phyloP scores from a whole-genome alignment of 2,888 invertebrate genomes.

The Lamproptera curius region DNA sequence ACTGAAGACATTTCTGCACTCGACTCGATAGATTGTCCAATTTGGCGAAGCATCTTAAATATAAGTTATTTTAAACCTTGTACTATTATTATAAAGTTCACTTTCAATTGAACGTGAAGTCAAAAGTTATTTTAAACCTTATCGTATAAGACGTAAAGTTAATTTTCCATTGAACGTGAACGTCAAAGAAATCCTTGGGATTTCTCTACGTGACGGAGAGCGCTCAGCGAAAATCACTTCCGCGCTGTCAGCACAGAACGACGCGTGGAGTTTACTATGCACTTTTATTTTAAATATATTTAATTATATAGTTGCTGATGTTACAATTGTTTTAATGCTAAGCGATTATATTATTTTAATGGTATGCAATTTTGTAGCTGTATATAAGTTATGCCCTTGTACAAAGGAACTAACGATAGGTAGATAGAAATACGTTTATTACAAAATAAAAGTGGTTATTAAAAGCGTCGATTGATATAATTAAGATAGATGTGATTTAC shows the following conservation, averaged over 20 bases:
- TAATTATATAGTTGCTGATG: too few species aligned
- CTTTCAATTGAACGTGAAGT: not conserved
- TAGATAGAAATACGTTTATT: too few species aligned
- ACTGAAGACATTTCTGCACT: too few species aligned
- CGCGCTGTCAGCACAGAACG: constrained; percentile 33
- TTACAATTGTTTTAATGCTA: too few species aligned
- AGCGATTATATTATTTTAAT: too few species aligned
- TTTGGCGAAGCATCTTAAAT: not conserved
- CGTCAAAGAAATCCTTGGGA: constrained; percentile 4
- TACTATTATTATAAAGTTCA: constrained; percentile 3
- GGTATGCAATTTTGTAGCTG: too few species aligned
- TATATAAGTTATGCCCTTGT: too few species aligned
- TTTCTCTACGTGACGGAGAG: constrained; percentile 34
- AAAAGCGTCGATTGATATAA: too few species aligned
- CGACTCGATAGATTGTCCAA: constrained; percentile 4
- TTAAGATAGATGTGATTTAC: too few species aligned
- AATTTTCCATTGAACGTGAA: constrained; percentile 3
- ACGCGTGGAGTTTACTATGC: constrained; percentile 26
- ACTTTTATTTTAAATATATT: not conserved
- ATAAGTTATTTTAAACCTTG: constrained; percentile 6
- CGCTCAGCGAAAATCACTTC: constrained; percentile 31
- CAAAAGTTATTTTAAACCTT: constrained; percentile 2
- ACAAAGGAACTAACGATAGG: too few species aligned
- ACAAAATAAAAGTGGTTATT: too few species aligned
- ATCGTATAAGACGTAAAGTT: constrained; percentile 2